Conservation (phyloP, 1,140 invertebrate genomes). For the Anastrepha obliqua region DNA sequence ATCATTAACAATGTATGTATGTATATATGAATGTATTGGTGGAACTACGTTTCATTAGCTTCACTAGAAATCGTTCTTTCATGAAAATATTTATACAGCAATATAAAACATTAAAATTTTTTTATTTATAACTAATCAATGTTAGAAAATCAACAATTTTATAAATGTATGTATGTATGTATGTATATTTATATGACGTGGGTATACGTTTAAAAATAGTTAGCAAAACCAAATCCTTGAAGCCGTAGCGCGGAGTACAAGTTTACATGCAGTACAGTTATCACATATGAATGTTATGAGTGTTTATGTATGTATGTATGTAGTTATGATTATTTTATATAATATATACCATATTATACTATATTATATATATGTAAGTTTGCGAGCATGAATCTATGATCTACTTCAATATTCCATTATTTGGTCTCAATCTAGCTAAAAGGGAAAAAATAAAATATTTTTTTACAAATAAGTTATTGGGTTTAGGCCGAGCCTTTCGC, state of each 20-base stretch:
- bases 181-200: neutral
- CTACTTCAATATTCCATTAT: no score
- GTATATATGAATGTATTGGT: neutral
- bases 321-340: neutral
- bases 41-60: neutral
- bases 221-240: constrained; percentile 22
- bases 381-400: no score
- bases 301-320: neutral
- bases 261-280: constrained; percentile 49
- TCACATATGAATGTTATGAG: constrained; percentile 33
- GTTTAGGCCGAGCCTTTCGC: no score
- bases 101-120: neutral
- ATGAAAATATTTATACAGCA: constrained; percentile 12
- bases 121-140: neutral
- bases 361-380: no score
- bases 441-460: no score
- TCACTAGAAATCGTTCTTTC: neutral
- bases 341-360: no score
- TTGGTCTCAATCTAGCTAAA: no score
- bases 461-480: no score
- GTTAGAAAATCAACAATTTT: constrained; percentile 15
- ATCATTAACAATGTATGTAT: neutral
- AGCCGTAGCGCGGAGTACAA: constrained; percentile 42
- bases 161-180: neutral
- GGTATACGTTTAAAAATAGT: neutral